Evolutionary conservation across 2,797 vertebrate species (phyloP).

Genomic region (Prionace glauca): DNA sequence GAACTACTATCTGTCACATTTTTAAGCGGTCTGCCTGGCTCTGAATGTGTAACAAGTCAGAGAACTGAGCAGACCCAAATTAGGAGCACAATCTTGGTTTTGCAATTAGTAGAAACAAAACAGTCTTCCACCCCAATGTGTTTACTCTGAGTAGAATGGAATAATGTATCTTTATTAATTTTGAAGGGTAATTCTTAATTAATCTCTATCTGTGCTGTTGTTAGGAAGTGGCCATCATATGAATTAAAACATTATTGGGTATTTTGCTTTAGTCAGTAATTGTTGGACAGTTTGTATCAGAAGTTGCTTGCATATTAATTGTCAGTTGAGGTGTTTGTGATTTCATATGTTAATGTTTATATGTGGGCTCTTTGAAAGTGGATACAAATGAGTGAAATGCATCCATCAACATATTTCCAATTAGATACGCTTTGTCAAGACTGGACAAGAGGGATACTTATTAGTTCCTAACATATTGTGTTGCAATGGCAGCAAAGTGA

Average conservation of each 20-base stretch:
- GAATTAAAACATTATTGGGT: background rate
- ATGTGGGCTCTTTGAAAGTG: background rate
- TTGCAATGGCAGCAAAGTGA: background rate
- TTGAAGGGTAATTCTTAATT: background rate
- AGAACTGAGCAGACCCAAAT: background rate
- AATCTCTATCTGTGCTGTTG: background rate
- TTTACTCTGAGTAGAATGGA: background rate
- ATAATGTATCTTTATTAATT: background rate
- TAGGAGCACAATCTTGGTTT: background rate
- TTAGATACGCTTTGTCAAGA: background rate
- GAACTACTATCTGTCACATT: background rate
- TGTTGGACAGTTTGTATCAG: background rate
- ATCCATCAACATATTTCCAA: background rate
- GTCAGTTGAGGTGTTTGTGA: background rate
- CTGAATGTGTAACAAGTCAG: background rate
- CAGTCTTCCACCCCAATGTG: background rate
- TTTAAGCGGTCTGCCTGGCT: background rate
- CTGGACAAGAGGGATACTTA: background rate
- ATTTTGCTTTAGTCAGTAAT: background rate
- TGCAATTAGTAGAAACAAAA: background rate
- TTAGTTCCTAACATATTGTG: background rate
- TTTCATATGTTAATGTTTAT: background rate
- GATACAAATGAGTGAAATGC: background rate
- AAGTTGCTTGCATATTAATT: background rate
- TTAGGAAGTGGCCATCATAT: background rate